phyloP scores from a whole-genome alignment of 37 sponge, comb jelly and placozoan species.

The Aphrocallistes beatrix region DNA sequence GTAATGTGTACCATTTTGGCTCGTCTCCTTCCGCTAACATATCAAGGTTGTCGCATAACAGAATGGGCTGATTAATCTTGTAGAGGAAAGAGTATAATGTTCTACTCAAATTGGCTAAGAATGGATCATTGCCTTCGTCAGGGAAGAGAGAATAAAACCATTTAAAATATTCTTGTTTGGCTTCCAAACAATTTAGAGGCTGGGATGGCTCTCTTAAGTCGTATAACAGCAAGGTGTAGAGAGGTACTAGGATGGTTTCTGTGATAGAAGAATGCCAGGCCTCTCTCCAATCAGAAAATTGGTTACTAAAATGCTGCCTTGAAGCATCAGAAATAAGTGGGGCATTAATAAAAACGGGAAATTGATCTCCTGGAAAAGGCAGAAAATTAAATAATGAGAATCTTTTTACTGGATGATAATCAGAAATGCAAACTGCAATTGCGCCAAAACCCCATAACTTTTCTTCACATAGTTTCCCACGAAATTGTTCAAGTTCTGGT shows the following conservation, averaged over 20 bases:
- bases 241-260: background rate
- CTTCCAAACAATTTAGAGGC: background rate
- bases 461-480: background rate
- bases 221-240: background rate
- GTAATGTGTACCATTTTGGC: background rate
- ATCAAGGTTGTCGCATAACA: background rate
- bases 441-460: background rate
- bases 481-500: background rate
- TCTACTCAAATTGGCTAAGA: background rate
- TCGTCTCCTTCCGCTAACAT: background rate
- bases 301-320: background rate
- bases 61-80: background rate
- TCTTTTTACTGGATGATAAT: background rate
- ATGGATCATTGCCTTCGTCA: background rate
- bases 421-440: background rate
- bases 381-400: background rate
- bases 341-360: background rate
- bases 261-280: background rate
- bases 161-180: background rate
- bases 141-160: slow-evolving; percentile 16
- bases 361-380: no score
- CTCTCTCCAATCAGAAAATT: background rate
- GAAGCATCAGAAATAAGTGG: background rate
- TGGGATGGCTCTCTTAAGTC: background rate
- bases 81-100: background rate